phyloP scores from a whole-genome alignment of 1,140 invertebrate species.

The Penaeus indicus region DNA sequence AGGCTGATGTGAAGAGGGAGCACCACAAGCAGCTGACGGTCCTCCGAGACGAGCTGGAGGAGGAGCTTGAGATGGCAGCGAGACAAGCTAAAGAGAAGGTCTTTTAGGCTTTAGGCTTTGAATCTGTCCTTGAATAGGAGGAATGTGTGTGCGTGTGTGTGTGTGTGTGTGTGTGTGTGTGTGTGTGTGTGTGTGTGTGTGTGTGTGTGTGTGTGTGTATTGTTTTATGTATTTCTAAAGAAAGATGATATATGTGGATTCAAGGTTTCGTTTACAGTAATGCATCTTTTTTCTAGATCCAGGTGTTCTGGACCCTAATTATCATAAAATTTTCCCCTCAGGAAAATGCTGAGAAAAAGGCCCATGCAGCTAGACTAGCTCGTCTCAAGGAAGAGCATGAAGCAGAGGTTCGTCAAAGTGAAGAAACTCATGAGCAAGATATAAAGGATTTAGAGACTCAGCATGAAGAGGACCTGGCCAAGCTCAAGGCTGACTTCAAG shows the following conservation, averaged over 20 bases:
- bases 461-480: conserved; percentile 26
- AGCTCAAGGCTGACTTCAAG: conserved; percentile 51
- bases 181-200: background rate
- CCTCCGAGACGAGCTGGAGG: conserved; percentile 36
- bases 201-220: background rate
- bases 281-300: no score
- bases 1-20: conserved; percentile 39
- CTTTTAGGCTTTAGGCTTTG: no score
- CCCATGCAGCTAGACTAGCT: conserved; percentile 22
- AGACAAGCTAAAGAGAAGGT: conserved; percentile 51
- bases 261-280: background rate
- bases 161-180: no score
- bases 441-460: conserved; percentile 35
- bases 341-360: conserved; percentile 48
- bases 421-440: conserved; percentile 13
- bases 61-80: conserved; percentile 49
- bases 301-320: no score
- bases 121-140: no score
- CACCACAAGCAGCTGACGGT: conserved; percentile 42
- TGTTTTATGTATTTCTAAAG: background rate
- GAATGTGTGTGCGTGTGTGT: no score
- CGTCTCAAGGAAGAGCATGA: conserved; percentile 43
- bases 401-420: background rate
- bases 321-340: background rate
- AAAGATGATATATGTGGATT: no score